phyloP scores from a whole-genome alignment of 2,888 invertebrate species.

The Hyalella azteca region DNA sequence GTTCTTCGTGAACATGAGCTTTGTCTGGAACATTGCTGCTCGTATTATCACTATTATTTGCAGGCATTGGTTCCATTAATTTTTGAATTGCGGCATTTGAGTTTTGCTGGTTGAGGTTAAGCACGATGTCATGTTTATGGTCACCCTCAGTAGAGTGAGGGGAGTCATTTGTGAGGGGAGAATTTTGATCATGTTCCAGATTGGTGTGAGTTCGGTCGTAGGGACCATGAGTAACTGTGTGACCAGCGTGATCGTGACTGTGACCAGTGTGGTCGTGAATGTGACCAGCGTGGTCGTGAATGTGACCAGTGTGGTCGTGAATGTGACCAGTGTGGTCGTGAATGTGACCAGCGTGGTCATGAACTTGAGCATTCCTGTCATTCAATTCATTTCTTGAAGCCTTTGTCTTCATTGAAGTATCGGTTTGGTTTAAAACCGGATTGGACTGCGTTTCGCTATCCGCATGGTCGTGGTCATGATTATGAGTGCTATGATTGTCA shows the following conservation, averaged over 20 bases:
- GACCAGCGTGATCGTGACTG: neutral
- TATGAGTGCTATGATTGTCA: neutral
- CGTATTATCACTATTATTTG: neutral
- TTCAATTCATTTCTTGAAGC: too few relatives aligned
- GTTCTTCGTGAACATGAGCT: neutral
- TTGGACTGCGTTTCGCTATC: neutral
- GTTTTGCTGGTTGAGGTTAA: too few relatives aligned
- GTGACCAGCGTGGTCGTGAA: neutral
- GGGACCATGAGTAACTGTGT: neutral
- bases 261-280: neutral
- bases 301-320: slow-evolving; percentile 9
- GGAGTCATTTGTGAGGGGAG: neutral
- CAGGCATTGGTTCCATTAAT: neutral
- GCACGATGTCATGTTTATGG: slow-evolving; percentile 3
- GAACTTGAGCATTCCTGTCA: too few relatives aligned
- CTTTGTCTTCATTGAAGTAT: neutral
- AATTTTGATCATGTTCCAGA: neutral
- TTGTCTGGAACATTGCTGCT: neutral
- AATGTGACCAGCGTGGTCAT: slow-evolving; percentile 9
- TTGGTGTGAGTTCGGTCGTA: neutral
- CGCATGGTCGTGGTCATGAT: neutral
- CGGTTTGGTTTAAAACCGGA: neutral
- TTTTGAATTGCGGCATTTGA: too few relatives aligned
- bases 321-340: neutral
- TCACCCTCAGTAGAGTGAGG: neutral